These are phyloP conservation scores for Uropetala carovei DNA, from an alignment of 2,888 invertebrate species.

Conservation along the genomic window DNA sequence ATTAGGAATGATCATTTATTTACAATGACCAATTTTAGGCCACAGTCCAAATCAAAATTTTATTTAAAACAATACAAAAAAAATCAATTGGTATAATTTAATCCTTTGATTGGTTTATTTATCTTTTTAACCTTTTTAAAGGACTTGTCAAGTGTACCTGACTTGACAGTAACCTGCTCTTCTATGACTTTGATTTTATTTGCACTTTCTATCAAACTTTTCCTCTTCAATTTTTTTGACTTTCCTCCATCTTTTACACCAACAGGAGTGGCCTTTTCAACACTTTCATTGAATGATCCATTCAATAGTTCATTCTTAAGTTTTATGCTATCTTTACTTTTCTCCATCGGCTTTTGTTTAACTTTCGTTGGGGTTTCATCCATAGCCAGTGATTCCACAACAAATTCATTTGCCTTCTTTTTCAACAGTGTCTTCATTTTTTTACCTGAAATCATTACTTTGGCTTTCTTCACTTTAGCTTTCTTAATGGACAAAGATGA, in stretches of 20 bases:
- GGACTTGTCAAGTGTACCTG: not conserved
- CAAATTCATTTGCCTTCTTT: not conserved
- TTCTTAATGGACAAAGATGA: not conserved
- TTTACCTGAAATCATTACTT: not conserved
- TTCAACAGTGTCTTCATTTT: not conserved
- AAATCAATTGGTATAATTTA: not conserved
- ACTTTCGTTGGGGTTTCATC: not conserved
- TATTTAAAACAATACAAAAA: not conserved
- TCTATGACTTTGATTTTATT: not conserved
- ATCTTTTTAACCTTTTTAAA: conserved; percentile 7
- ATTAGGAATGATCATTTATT: too few species aligned
- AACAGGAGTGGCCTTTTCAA: not conserved
- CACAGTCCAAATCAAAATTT: too few species aligned
- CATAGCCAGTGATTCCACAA: not conserved
- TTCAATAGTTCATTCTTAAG: not conserved
- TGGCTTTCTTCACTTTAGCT: not conserved
- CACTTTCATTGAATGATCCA: not conserved
- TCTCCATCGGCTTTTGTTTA: not conserved
- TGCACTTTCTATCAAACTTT: not conserved
- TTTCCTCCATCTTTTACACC: not conserved
- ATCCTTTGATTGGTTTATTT: conserved; percentile 32
- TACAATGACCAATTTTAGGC: too few species aligned
- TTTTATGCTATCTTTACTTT: not conserved
- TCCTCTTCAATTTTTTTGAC: not conserved
- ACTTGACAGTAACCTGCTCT: not conserved